Base-by-base conservation (phyloP, 2,113 vertebrate species). In the Urocitellus parryii region DNA sequence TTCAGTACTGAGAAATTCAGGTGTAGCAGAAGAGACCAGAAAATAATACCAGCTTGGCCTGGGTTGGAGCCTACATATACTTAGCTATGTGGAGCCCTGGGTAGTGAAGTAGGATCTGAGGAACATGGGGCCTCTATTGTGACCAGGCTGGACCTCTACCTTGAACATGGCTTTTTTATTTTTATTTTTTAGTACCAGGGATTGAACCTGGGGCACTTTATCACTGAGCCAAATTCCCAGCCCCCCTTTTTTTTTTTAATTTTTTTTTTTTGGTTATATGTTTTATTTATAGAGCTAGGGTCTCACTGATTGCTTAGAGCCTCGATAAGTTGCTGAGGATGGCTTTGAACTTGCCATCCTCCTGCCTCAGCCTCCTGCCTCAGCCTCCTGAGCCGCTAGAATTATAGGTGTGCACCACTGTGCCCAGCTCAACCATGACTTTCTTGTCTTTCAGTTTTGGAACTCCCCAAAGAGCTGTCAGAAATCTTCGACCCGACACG, bases 401-500 rank as follows among this genome's bases (percentile, higher is more conserved):
- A 58, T 58, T 58, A 58, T 20, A 58, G 56, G 56, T 58, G 20
- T 58, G 56, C 56, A 58, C 20, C 56, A 8, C 56, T 5, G 18
- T 6, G 7, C 56, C 56, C 56, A 58, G 20, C 56, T 58, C 56
- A 58, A 58, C 20, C 20, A 8, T 91, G 72, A 78, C 56, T 95
- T 98, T 96, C 85, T 98, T 97, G 68, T 98, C 22, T 98, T 98
- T 93, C 98, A 99, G 99, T 99, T 97, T 96, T 99, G 98, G 99
- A 99, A 96, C 99, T 99, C 92, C 99, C 99, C 97, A 99, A 99
- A 99, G 99, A 99, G 78, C 98, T 99, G 94, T 99, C 99, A 18
- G 99, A 99, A 97, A 99, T 99, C 99, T 99, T 99, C 97, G 99
- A 99, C 98, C 99, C 99, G 97, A 99, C 99, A 7, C 99, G 99